These are phyloP conservation scores for Stenodera caucasica DNA, from an alignment of 2,888 invertebrate species.

Conservation along the genomic window DNA sequence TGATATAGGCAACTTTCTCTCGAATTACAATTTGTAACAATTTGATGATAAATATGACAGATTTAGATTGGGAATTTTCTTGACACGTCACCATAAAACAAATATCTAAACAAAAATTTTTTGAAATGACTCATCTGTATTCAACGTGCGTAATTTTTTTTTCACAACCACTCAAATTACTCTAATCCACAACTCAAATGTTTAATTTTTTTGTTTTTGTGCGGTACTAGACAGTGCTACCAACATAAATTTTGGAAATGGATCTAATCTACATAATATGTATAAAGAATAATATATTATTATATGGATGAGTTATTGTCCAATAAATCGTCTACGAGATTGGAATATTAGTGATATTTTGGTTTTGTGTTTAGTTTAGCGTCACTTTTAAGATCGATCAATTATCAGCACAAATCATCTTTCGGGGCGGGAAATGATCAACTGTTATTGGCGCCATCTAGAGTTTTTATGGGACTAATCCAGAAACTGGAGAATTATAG, in stretches of 20 bases:
- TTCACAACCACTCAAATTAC: no score
- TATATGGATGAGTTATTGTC: constrained; percentile 10
- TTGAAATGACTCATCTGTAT: not conserved
- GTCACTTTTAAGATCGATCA: no score
- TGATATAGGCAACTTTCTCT: not conserved
- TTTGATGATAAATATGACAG: not conserved
- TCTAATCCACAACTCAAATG: no score
- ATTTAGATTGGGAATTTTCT: no score
- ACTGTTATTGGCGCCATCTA: no score
- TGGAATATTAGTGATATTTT: not conserved
- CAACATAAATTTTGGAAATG: constrained; percentile 9
- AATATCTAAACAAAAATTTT: no score
- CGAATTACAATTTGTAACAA: not conserved
- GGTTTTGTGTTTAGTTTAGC: no score
- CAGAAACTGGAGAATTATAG: no score
- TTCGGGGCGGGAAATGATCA: no score
- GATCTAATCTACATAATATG: constrained; percentile 11
- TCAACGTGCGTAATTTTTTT: not conserved
- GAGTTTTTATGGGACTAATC: no score
- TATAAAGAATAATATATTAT: constrained; percentile 4
- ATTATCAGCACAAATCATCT: no score
- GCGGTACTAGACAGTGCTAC: not conserved
- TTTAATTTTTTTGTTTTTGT: constrained; percentile 3
- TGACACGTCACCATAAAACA: no score
- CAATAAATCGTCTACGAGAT: not conserved